Base-by-base conservation (phyloP, 30 jellyfish, hydroid and myxozoan genomes). In the Catostylus mosaicus region DNA sequence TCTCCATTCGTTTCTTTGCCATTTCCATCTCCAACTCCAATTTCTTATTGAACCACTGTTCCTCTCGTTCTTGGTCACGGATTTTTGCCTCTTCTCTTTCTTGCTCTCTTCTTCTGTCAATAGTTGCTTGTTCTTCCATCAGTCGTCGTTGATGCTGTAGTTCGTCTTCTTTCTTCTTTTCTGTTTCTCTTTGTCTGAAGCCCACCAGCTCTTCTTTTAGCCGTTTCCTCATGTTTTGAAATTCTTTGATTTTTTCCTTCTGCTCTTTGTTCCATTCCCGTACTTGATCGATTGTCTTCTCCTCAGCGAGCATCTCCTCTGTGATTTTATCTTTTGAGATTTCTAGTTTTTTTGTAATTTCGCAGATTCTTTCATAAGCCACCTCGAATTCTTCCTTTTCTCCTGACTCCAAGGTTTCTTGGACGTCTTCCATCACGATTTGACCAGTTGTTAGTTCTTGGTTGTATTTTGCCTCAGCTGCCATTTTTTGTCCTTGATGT, bases 311-410 rank as follows among this genome's bases (percentile, higher is more conserved):
- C 86, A 74, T 74, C 62, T 29, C 86, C 32, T 74, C 75, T 5
- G 86, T 74, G 60, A 16, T 16, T 18, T 50, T 52, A 35, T 77
- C 88, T 38, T 77, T 69, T 14, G 82, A 69, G 0, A 34, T 69
- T n/a, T 69, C n/a, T n/a, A 69, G 82, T 27, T 69, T 69, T 10
- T 69, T 69, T 35, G 45, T 77, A 46, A 61, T 56, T 77, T 38
- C 67, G 67, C 78, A 24, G n/a, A 77, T 59, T 59, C 67, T 0
- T 59, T 77, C 78, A 59, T 77, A 54, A 0, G 86, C 78, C 80
- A 77, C 78, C 80, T 77, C 88, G 80, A 77, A 34, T 33, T 77
- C 88, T 59, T 77, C 88, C 73, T 40, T 79, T 40, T 63, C 90
- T 5, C 73, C 73, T 0, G 54, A 45, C 27, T 79, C 83, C 73